Conservation (phyloP, 2,888 invertebrate species). For the Macrosoma leucophasiata region DNA sequence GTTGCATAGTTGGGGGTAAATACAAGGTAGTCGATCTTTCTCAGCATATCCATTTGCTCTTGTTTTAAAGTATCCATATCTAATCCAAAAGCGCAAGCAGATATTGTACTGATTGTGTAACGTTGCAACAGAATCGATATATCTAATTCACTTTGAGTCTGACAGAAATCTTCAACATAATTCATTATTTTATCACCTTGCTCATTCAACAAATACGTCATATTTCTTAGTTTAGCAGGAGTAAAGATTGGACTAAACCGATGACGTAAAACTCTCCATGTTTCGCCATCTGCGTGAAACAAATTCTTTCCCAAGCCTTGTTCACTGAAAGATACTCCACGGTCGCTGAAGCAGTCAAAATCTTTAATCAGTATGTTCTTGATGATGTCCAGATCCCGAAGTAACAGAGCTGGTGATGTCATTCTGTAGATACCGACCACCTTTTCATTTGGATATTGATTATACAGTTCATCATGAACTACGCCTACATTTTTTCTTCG, state of each 20-base stretch:
- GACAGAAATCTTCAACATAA: constrained; percentile 23
- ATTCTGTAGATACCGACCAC: constrained; percentile 44
- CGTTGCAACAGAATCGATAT: constrained; percentile 32
- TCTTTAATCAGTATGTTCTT: constrained; percentile 48
- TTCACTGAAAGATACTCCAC: constrained; percentile 39
- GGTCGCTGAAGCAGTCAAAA: constrained; percentile 41
- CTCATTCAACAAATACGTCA: constrained; percentile 40
- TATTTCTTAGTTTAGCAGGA: constrained; percentile 47
- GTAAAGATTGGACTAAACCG: constrained; percentile 47
- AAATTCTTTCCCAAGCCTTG: constrained; percentile 41
- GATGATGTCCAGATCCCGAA: constrained; percentile 45
- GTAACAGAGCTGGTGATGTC: constrained; percentile 37
- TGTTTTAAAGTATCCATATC: constrained; percentile 27
- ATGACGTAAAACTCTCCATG: constrained; percentile 40
- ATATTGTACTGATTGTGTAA: constrained; percentile 37
- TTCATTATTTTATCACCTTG: constrained; percentile 35
- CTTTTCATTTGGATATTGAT: constrained; percentile 40
- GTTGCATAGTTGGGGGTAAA: constrained; percentile 5
- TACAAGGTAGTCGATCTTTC: constrained; percentile 7
- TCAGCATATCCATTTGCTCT: constrained; percentile 5
- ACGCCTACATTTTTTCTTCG: constrained; percentile 28
- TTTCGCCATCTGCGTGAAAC: constrained; percentile 41
- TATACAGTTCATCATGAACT: constrained; percentile 35
- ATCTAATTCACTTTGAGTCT: constrained; percentile 29
- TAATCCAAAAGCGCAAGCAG: constrained; percentile 34